phyloP scores from a whole-genome alignment of 2,113 vertebrate species.

The Ochotona princeps region DNA sequence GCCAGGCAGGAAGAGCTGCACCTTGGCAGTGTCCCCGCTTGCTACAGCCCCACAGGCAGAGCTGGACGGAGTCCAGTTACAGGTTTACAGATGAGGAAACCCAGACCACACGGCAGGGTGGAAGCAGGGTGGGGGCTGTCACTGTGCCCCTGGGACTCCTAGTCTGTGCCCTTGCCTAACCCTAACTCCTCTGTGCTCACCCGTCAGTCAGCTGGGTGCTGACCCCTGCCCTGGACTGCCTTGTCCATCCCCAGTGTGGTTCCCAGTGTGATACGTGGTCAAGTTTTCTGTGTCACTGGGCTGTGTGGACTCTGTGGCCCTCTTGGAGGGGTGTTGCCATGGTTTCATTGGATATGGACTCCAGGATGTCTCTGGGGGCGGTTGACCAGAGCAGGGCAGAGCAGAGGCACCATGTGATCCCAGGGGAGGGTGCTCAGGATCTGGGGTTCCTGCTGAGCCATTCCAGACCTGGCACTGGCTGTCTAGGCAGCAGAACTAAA shows the following conservation, averaged over 20 bases:
- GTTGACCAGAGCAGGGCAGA: fast-evolving
- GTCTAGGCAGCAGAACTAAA: no score
- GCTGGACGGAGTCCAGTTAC: no score
- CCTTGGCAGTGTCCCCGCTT: background rate
- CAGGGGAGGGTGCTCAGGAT: fast-evolving
- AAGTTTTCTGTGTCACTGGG: background rate
- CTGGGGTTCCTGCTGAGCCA: background rate
- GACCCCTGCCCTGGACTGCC: fast-evolving
- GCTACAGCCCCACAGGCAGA: background rate
- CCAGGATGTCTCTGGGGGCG: background rate
- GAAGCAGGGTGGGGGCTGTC: background rate
- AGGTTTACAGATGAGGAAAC: background rate
- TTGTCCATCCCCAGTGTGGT: background rate
- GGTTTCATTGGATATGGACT: background rate
- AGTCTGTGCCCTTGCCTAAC: background rate
- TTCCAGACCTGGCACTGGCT: background rate
- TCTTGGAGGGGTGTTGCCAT: background rate
- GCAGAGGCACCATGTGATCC: background rate
- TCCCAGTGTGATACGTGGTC: fast-evolving
- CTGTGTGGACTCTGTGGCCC: background rate
- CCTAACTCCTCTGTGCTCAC: background rate
- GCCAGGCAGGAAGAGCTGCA: background rate
- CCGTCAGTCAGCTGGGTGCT: fast-evolving
- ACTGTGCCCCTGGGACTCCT: background rate
- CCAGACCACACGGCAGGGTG: background rate